phyloP scores from a whole-genome alignment of 2,888 invertebrate species.

The Drosophila prolongata region DNA sequence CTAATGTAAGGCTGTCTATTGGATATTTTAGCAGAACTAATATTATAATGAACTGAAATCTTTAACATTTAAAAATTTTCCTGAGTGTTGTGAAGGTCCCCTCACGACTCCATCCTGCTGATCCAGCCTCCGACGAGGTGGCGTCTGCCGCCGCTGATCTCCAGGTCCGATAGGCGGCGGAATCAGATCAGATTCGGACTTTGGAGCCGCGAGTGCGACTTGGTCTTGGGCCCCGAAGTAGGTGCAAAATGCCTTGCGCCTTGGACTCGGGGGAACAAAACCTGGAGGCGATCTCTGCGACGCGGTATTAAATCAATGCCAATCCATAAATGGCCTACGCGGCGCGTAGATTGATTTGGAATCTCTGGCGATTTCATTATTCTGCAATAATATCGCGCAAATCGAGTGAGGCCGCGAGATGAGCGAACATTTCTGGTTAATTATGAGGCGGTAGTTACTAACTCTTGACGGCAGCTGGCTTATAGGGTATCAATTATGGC shows the following conservation, averaged over 20 bases:
- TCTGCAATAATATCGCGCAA: slow-evolving; percentile 70
- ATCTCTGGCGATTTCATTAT: slow-evolving; percentile 76
- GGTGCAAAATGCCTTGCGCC: slow-evolving; percentile 83
- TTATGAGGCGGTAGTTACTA: slow-evolving; percentile 28
- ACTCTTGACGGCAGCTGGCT: slow-evolving; percentile 11
- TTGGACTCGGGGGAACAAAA: slow-evolving; percentile 75
- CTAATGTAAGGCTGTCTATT: no score
- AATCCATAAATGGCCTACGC: slow-evolving; percentile 76
- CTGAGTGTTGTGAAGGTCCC: slow-evolving; percentile 4
- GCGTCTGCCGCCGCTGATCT: slow-evolving; percentile 61
- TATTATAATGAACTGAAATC: background rate
- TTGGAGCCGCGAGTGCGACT: slow-evolving; percentile 46
- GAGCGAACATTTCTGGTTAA: slow-evolving; percentile 42
- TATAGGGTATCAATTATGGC: slow-evolving; percentile 10
- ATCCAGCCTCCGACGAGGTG: slow-evolving; percentile 34
- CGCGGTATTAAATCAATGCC: slow-evolving; percentile 80
- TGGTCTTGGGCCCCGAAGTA: slow-evolving; percentile 40
- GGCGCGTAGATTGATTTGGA: slow-evolving; percentile 69
- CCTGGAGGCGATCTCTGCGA: slow-evolving; percentile 42
- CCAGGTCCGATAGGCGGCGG: slow-evolving; percentile 67
- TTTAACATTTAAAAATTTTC: background rate
- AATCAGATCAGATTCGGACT: slow-evolving; percentile 77
- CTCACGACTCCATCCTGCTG: slow-evolving; percentile 1
- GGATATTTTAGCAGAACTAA: no score
- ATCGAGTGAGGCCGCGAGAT: slow-evolving; percentile 35